Conservation (phyloP, 2,113 vertebrate species). For the Scytalopus superciliaris region DNA sequence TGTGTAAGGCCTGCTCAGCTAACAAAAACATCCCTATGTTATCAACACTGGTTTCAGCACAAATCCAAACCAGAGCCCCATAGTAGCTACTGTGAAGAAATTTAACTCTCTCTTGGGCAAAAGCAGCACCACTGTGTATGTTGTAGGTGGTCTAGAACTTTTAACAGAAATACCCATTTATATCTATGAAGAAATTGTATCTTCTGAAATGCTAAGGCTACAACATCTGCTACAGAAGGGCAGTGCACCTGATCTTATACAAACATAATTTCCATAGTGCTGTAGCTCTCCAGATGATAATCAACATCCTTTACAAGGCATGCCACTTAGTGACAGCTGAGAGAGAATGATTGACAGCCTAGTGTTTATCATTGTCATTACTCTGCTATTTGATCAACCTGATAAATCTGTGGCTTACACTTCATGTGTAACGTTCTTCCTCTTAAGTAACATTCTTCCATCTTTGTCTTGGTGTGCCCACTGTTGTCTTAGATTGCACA, state of each 20-base stretch:
- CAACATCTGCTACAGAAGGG: background rate
- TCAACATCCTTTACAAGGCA: background rate
- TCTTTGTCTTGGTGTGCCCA: background rate
- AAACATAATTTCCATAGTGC: background rate
- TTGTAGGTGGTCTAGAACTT: background rate
- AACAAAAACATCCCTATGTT: background rate
- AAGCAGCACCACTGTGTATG: background rate
- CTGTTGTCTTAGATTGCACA: background rate
- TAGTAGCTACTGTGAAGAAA: background rate
- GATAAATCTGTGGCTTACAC: background rate
- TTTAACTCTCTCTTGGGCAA: background rate
- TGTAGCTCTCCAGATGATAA: background rate
- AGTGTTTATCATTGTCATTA: background rate
- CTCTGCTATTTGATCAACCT: background rate
- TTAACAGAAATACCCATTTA: background rate
- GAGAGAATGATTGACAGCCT: background rate
- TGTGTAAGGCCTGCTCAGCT: background rate
- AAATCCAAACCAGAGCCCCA: background rate
- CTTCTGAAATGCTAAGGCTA: background rate
- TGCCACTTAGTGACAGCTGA: background rate
- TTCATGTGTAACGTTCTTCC: background rate
- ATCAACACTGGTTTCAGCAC: background rate
- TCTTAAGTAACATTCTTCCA: background rate
- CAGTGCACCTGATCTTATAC: background rate
- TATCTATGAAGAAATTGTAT: background rate